phyloP scores from a whole-genome alignment of 2,113 vertebrate species.

The Trochalopteron elliotii region DNA sequence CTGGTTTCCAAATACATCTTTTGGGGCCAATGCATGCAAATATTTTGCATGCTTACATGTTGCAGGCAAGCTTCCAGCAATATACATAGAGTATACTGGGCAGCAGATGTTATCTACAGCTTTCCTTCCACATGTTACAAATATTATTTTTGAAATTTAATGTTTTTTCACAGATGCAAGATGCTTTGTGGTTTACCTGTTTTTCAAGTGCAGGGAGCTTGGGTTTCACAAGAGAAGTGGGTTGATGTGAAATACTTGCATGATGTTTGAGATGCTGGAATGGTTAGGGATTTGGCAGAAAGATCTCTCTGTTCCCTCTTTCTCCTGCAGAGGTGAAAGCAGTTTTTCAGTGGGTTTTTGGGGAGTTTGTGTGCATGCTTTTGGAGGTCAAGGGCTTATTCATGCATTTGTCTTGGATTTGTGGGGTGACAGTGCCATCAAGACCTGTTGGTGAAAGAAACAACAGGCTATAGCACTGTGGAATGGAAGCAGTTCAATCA shows the following conservation, averaged over 20 bases:
- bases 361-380: neutral
- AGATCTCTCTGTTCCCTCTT: neutral
- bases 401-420: neutral
- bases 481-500: neutral
- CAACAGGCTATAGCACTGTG: neutral
- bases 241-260: neutral
- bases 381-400: neutral
- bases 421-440: neutral
- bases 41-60: neutral
- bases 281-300: neutral
- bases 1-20: neutral
- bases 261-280: neutral
- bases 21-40: neutral
- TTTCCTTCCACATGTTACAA: neutral
- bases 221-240: neutral
- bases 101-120: neutral
- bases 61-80: neutral
- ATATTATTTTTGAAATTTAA: neutral
- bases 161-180: neutral
- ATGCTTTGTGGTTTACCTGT: neutral
- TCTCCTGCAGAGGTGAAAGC: neutral
- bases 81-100: too few relatives aligned
- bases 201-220: neutral
- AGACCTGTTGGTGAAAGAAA: neutral
- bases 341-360: neutral